Evolutionary conservation across 2,113 vertebrate species (phyloP), one percentile per base, ranked within the genome.

Genomic region (Glaucomys volans): DNA sequence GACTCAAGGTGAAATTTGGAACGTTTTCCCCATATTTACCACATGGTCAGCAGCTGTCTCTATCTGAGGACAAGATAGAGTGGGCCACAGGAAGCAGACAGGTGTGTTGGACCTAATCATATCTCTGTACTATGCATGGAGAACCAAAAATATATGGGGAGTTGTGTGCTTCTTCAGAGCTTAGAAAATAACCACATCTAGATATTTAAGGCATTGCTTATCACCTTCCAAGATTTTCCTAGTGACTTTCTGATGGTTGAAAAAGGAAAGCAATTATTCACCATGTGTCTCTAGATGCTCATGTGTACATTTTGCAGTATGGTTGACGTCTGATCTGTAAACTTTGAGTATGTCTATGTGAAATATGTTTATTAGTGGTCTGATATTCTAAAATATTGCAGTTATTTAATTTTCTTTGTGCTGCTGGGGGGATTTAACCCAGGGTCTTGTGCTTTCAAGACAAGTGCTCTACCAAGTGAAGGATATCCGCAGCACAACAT

Each of bases 171-270:
- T 17, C 30, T 30, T 2, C 66, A 69, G 30, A 16, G 12, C 32
- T 35, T 35, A 69, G 32, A 17, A 69, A 69, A 69, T 57, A 32
- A 17, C 66, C 14, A 69, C 30, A 16, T n/a, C 14, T 69, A 32
- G 30, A 30, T 30, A 30, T n/a, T n/a, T 69, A 14, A n/a, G 0
- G 0, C 4, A 10, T 16, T 10, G 14, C 5, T 6, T 69, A n/a
- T 30, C 66, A 69, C 5, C 5, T 69, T 32, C 5, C 30, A 69
- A 8, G 32, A 16, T 69, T 69, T 69, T 16, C 66, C n/a, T n/a
- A 14, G 30, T 69, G 32, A 17, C 30, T 69, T 17, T 69, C 66
- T 69, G 32, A 16, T 69, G 32, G 30, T 4, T 69, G 32, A 5
- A 18, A 77, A 50, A 9, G 1, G 28, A 77, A 35, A 30, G 50